These are phyloP conservation scores for Potorous gilbertii DNA, from an alignment of 2,797 vertebrate species.

Conservation along the genomic window DNA sequence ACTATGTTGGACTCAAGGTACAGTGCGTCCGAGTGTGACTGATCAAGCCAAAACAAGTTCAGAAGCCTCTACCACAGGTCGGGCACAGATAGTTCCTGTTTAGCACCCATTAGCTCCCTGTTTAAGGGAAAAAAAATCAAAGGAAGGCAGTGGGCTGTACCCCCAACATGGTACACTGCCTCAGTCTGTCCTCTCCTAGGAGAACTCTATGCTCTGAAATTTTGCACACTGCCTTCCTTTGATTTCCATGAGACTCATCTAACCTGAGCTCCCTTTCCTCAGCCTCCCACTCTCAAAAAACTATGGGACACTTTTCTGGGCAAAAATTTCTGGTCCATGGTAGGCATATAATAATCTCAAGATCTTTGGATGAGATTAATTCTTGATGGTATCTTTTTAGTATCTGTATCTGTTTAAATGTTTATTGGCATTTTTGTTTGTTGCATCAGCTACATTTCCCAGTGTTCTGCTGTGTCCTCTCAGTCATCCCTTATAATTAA, in stretches of 20 bases:
- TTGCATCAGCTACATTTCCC: background rate
- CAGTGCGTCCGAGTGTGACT: background rate
- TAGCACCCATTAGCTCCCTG: background rate
- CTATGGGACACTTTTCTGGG: background rate
- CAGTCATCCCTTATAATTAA: background rate
- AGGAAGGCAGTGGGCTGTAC: background rate
- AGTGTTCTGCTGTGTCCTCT: no score
- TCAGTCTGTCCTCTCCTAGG: background rate
- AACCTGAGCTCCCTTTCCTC: background rate
- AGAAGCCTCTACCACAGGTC: background rate
- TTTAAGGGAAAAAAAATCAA: no score
- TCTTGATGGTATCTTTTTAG: background rate
- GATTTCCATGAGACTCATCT: background rate
- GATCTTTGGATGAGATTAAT: background rate
- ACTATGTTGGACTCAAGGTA: background rate
- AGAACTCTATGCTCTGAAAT: background rate
- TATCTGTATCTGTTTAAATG: background rate
- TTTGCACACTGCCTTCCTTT: background rate
- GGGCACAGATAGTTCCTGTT: background rate
- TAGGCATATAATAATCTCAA: background rate
- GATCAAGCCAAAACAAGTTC: background rate
- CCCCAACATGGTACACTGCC: background rate
- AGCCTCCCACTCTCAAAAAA: background rate
- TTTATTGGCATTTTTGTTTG: background rate
- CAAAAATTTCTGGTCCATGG: background rate